These are phyloP conservation scores for Agonopterix subpropinquella DNA, from an alignment of 2,888 invertebrate species.

Conservation along the genomic window DNA sequence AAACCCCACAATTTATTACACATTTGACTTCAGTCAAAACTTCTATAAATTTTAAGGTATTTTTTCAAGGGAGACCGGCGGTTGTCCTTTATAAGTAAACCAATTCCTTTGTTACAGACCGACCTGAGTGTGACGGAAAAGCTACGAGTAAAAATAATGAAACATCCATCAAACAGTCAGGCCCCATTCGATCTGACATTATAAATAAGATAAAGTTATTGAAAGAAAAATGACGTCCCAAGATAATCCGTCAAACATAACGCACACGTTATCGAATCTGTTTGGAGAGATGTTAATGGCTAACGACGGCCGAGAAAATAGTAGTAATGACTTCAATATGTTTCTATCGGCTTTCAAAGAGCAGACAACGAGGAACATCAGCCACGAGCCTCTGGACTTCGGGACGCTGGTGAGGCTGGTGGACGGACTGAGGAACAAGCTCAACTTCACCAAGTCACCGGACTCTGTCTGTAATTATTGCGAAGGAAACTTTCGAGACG, in stretches of 20 bases:
- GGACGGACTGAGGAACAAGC: constrained; percentile 46
- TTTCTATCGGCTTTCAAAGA: constrained; percentile 48
- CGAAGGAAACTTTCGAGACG: constrained; percentile 73
- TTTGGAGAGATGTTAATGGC: constrained; percentile 60
- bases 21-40: no score
- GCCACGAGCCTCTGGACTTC: constrained; percentile 52
- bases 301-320: constrained; percentile 46
- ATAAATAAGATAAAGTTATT: background rate
- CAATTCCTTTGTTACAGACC: no score
- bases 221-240: constrained; percentile 38
- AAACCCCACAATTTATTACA: no score
- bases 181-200: background rate
- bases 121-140: no score
- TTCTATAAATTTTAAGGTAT: no score
- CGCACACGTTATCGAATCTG: constrained; percentile 51
- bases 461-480: constrained; percentile 71
- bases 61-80: no score
- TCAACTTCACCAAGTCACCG: constrained; percentile 47
- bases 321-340: constrained; percentile 46
- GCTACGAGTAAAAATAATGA: no score
- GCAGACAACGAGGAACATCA: constrained; percentile 40
- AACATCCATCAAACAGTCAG: background rate
- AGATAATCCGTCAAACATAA: constrained; percentile 45
- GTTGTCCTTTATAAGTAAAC: no score
- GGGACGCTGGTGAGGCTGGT: constrained; percentile 55